Evolutionary conservation across 2,113 vertebrate species (phyloP).

Genomic region (Leptocoma aspasia): DNA sequence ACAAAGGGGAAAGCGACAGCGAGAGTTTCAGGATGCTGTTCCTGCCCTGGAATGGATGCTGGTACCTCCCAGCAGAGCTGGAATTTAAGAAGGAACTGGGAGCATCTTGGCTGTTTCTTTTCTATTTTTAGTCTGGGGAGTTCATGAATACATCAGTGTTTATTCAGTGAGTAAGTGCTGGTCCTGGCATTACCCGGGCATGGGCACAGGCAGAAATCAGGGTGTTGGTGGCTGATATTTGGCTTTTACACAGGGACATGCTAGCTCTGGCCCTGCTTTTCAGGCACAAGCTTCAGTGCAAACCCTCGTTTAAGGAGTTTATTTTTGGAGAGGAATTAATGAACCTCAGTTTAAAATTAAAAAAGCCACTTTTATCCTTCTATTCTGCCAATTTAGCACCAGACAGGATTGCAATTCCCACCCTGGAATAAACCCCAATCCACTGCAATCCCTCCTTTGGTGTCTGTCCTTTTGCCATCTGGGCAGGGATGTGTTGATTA

Average conservation of each 20-base stretch:
- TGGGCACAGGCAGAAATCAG: not conserved
- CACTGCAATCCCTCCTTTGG: not conserved
- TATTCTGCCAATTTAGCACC: not conserved
- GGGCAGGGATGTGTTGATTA: not conserved
- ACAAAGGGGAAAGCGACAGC: accelerated
- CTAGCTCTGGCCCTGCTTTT: not conserved
- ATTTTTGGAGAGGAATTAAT: not conserved
- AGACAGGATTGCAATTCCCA: not conserved
- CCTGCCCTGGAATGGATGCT: not conserved
- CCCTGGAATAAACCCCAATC: not conserved
- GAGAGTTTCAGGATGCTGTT: accelerated
- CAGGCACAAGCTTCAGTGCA: not conserved
- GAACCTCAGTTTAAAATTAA: too few relatives aligned
- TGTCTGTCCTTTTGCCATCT: not conserved
- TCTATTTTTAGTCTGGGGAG: not conserved
- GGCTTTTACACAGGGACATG: accelerated
- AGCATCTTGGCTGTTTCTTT: not conserved
- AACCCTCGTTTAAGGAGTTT: not conserved
- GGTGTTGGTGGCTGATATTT: not conserved
- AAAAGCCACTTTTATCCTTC: not conserved
- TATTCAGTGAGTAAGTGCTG: not conserved
- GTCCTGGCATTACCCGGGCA: not conserved
- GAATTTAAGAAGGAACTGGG: not conserved
- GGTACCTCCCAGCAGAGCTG: not conserved
- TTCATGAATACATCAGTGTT: not conserved